Conservation (phyloP, 2,113 vertebrate genomes). For the Pterocles orientalis region DNA sequence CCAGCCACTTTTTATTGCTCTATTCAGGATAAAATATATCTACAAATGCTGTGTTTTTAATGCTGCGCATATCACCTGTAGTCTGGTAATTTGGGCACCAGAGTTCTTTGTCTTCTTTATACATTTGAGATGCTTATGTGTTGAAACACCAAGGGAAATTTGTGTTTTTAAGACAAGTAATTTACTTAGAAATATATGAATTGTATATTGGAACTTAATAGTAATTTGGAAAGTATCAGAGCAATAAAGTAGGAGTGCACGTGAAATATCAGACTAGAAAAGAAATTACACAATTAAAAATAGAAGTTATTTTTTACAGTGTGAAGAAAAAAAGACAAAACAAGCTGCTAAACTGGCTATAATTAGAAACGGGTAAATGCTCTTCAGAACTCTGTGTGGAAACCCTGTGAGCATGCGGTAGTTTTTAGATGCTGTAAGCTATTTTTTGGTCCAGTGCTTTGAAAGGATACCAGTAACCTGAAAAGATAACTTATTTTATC, state of each 20-base stretch:
- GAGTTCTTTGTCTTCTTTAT: slow-evolving; percentile 70
- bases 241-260: not conserved
- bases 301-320: not conserved
- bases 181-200: slow-evolving; percentile 64
- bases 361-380: not conserved
- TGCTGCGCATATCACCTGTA: slow-evolving; percentile 62
- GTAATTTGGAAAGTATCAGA: slow-evolving; percentile 41
- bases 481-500: not conserved
- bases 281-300: slow-evolving; percentile 36
- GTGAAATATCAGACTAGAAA: slow-evolving; percentile 8
- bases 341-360: not conserved
- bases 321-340: not conserved
- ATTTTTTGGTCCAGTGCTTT: not conserved
- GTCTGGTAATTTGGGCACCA: slow-evolving; percentile 49
- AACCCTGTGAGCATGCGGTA: not conserved
- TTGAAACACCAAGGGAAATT: slow-evolving; percentile 67
- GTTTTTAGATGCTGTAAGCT: not conserved
- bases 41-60: slow-evolving; percentile 56
- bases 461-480: not conserved
- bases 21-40: slow-evolving; percentile 73
- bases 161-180: slow-evolving; percentile 66
- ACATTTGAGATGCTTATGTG: slow-evolving; percentile 19
- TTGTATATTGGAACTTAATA: slow-evolving; percentile 39
- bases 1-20: slow-evolving; percentile 69
- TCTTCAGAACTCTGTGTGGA: not conserved